Evolutionary conservation across 1,140 invertebrate species (phyloP).

Genomic region (Apis mellifera): Amel_HAv3.1 CM009944.2:2290001-2290500

Average conservation of each 20-base stretch:
- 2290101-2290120: no score
- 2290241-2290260: slow-evolving; percentile 93
- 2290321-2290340: slow-evolving; percentile 87
- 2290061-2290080: slow-evolving; percentile 79
- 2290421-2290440: background rate
- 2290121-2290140: no score
- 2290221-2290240: slow-evolving; percentile 96
- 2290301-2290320: slow-evolving; percentile 90
- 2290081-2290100: no score
- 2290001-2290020: slow-evolving; percentile 92
- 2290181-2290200: slow-evolving; percentile 87
- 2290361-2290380: background rate
- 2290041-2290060: slow-evolving; percentile 93
- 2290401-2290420: background rate
- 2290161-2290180: slow-evolving; percentile 48
- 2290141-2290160: no score
- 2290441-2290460: slow-evolving; percentile 5
- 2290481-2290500: slow-evolving; percentile 8
- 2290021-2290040: slow-evolving; percentile 95
- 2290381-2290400: background rate
- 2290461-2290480: no score
- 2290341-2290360: slow-evolving; percentile 65
- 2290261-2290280: slow-evolving; percentile 94
- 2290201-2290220: slow-evolving; percentile 94
- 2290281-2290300: slow-evolving; percentile 98